Base-by-base conservation (phyloP, 2,113 vertebrate species). In the Megaptera novaeangliae region DNA sequence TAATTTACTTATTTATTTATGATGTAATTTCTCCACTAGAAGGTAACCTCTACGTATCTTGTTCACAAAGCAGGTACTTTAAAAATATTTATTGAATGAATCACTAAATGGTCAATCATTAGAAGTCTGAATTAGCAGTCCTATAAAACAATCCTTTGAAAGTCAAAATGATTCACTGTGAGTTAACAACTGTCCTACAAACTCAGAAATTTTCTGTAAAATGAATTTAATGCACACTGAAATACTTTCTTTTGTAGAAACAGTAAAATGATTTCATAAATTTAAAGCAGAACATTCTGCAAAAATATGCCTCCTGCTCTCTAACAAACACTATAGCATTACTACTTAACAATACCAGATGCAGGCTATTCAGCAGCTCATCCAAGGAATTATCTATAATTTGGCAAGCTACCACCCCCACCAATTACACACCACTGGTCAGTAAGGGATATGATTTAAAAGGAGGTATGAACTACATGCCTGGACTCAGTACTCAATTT, bases 81-180 rank as follows among this genome's bases (percentile, higher is more conserved):
- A 25, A 89, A 97, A 95, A 64, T 49, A 82, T 83, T 63, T 92
- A 61, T 34, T 95, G 57, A 91, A 88, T 92, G 36, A 80, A 86
- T 87, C 49, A 82, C 44, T 64, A 94, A 75, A 68, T 41, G 17
- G 39, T 89, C 55, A 11, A n/a, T 69, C 61, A 95, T 64, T 91
- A 88, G 69, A 8, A 88, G 21, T 87, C 34, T 80, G 15, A 87
- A 87, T 82, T 77, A 69, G 1, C 29, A 77, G n/a, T 82, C 31
- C 41, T 69, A 85, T 36, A 6, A 94, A 91, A 93, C 13, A 87
- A 91, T 57, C 27, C 44, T 96, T 84, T 72, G 59, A 78, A 84
- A 89, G 46, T 66, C 55, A 85, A 83, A 88, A 88, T 84, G 31
- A 93, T 90, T 83, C 88, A 94, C 61, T 49, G 10, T 59, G 27